Percentiles rank a stretch among this genome's conserved stretches.
Conservation (phyloP, 2,888 invertebrate genomes). For the Ditula angustiorana region DNA sequence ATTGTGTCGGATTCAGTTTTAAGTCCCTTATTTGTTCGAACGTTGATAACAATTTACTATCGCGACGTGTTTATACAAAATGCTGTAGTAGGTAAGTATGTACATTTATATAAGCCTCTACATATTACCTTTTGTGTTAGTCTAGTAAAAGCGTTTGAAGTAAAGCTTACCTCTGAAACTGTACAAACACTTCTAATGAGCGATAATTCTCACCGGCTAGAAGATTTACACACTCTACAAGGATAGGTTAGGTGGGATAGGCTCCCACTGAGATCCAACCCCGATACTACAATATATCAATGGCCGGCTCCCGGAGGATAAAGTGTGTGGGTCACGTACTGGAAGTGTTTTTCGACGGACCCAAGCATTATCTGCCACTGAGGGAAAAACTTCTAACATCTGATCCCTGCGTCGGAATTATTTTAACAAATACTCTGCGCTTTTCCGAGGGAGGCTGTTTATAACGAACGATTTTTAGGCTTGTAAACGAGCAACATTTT, state of each 20-base stretch:
- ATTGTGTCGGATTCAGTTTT: background rate
- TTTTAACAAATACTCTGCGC: slow-evolving; percentile 36
- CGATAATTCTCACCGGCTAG: slow-evolving; percentile 63
- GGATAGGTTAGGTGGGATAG: slow-evolving; percentile 60
- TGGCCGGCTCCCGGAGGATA: slow-evolving; percentile 62
- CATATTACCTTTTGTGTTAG: background rate
- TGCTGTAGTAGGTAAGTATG: background rate
- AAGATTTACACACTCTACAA: slow-evolving; percentile 67
- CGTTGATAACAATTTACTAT: background rate
- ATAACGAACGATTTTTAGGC: no score
- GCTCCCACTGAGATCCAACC: slow-evolving; percentile 49
- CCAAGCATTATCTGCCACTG: slow-evolving; percentile 63
- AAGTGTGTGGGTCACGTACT: slow-evolving; percentile 74
- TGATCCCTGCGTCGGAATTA: slow-evolving; percentile 46
- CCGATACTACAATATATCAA: slow-evolving; percentile 71
- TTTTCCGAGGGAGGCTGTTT: slow-evolving; percentile 4
- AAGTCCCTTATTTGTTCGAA: background rate
- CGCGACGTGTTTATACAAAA: background rate
- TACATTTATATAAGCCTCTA: slow-evolving; percentile 2
- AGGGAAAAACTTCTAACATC: slow-evolving; percentile 58
- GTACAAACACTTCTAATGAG: slow-evolving; percentile 64
- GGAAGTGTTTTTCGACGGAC: slow-evolving; percentile 73
- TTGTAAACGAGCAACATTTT: no score
- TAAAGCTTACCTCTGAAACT: slow-evolving; percentile 50
- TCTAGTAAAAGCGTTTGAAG: slow-evolving; percentile 4